Evolutionary conservation across 2,113 vertebrate genomes (phyloP).

Genomic region (Callipepla californica): DNA sequence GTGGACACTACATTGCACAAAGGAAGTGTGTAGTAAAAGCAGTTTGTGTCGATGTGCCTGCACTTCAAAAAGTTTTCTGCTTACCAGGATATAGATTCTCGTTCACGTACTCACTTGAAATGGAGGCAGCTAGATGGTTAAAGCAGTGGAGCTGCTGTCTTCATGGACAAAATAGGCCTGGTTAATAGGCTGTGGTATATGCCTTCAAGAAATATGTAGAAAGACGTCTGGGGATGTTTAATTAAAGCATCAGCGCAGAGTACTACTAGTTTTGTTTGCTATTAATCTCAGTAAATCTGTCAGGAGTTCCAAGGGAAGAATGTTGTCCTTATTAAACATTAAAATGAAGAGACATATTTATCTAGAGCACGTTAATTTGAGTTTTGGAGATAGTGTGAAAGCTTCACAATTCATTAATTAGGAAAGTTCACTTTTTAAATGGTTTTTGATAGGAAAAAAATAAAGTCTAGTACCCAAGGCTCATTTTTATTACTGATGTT

Average conservation of each 20-base stretch:
- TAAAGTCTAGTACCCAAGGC: neutral
- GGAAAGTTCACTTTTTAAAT: slow-evolving; percentile 26
- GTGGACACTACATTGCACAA: neutral
- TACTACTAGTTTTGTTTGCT: slow-evolving; percentile 54
- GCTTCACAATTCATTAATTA: slow-evolving; percentile 42
- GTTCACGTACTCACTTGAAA: accelerated
- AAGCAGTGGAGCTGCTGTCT: neutral
- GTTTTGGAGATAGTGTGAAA: slow-evolving; percentile 8
- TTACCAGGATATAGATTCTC: neutral
- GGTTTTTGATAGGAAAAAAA: neutral
- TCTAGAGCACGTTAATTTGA: slow-evolving; percentile 58
- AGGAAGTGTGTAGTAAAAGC: neutral
- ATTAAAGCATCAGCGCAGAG: slow-evolving; percentile 62
- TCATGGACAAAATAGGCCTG: slow-evolving; percentile 8
- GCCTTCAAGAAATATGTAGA: slow-evolving; percentile 59
- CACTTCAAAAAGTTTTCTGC: neutral
- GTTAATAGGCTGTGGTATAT: slow-evolving; percentile 43
- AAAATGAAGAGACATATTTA: slow-evolving; percentile 63
- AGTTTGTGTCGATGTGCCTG: neutral
- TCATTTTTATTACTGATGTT: neutral
- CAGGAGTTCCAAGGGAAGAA: slow-evolving; percentile 50
- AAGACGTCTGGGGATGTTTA: slow-evolving; percentile 64
- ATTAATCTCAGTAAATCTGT: slow-evolving; percentile 66
- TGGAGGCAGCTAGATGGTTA: neutral
- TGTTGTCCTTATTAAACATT: slow-evolving; percentile 69